A percentile compares a stretch with the other conserved stretches of the same genome.
Conservation (phyloP, 1,140 invertebrate species). For the Ephestia elutella region DNA sequence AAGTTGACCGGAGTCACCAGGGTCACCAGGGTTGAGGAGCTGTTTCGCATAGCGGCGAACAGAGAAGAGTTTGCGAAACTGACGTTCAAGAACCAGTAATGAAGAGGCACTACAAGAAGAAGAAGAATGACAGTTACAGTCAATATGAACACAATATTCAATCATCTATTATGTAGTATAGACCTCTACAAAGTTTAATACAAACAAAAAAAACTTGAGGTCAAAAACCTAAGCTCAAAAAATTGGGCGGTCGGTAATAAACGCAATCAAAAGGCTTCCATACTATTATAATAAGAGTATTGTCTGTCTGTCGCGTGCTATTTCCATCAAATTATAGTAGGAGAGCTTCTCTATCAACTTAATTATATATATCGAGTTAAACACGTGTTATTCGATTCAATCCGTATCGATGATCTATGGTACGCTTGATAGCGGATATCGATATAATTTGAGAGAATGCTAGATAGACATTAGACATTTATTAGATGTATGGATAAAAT, state of each 20-base stretch:
- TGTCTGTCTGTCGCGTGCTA: slow-evolving; percentile 24
- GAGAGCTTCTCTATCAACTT: slow-evolving; percentile 24
- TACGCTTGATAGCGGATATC: not conserved
- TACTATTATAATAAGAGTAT: slow-evolving; percentile 11
- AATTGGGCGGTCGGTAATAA: slow-evolving; percentile 7
- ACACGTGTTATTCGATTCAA: slow-evolving; percentile 23
- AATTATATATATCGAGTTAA: slow-evolving; percentile 31
- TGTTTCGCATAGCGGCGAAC: too few species aligned
- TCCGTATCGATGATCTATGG: not conserved
- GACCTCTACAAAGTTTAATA: too few species aligned
- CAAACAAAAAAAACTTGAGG: not conserved
- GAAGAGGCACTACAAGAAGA: too few species aligned
- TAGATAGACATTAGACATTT: not conserved
- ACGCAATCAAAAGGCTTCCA: not conserved
- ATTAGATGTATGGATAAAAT: not conserved
- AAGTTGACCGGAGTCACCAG: too few species aligned
- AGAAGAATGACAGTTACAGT: too few species aligned
- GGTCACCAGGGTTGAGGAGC: too few species aligned
- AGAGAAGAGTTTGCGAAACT: too few species aligned
- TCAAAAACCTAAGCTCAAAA: slow-evolving; percentile 11
- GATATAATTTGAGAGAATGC: not conserved
- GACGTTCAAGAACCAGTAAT: too few species aligned
- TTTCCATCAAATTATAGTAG: slow-evolving; percentile 23
- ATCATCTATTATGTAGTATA: too few species aligned
- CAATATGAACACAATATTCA: too few species aligned